phyloP scores from a whole-genome alignment of 2,113 vertebrate species.

The rat (Rattus norvegicus) region GRCr8 NC_086020.1:161486001-161486500 shows the following conservation, averaged over 20 bases:
- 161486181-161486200: not conserved
- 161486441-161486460: no score
- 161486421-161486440: no score
- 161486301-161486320: no score
- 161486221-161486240: not conserved
- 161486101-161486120: constrained; percentile 27
- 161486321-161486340: no score
- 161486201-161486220: not conserved
- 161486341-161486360: no score
- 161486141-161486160: not conserved
- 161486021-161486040: not conserved
- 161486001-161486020: not conserved
- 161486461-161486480: no score
- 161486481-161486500: no score
- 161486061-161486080: not conserved
- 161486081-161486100: not conserved
- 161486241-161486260: not conserved
- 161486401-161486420: no score
- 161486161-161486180: not conserved
- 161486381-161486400: no score
- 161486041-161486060: not conserved
- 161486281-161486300: not conserved
- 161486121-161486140: not conserved
- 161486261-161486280: not conserved
- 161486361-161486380: no score